Base-by-base conservation (phyloP, 2,113 vertebrate species). In the Dicentrarchus labrax region DNA sequence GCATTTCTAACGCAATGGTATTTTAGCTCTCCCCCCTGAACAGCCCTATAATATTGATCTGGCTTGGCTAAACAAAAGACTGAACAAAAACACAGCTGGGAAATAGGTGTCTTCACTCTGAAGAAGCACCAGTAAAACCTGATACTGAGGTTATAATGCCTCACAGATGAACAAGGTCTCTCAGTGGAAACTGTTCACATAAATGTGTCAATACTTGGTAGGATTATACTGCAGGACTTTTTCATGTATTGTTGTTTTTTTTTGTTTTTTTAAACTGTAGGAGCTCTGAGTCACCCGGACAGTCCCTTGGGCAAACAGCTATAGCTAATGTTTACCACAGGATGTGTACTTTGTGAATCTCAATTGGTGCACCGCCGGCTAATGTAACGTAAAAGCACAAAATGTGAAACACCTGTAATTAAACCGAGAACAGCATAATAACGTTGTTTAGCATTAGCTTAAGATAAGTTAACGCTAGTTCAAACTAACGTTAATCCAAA, bases 321-420 rank as follows among this genome's bases (percentile, higher is more conserved):
- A 47, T 47, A 12, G 22, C 30, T 45, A 66, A 69, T 75, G 72
- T 78, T 80, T 78, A 86, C 59, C 57, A 60, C 47, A 80, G 61
- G 56, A 67, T 66, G 74, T 77, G 59, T 24, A 53, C 57, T 76
- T 24, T 47, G 13, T 72, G 0, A 75, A 65, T 69, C 54, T 60
- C 61, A 75, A 50, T 3, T 38, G 30, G 1, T 45, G 17, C 24
- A 72, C 9, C 56, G 5, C 48, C 8, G 11, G 7, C 0, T 7
- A n/a, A 7, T 0, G 6, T 39, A n/a, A 45, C 15, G 7, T 10
- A 7, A 68, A 48, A 62, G 11, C 41, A 53, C 30, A 51, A 9
- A 41, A 71, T 61, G 11, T 47, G 0, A 8, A 66, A 30, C 48
- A 45, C 17, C 2, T 48, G 41, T 0, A 9, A 67, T 61, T 17